Evolutionary conservation across 2,113 vertebrate genomes (phyloP), one percentile per base, ranked within the genome.

Genomic region (Leuciscus idus): DNA sequence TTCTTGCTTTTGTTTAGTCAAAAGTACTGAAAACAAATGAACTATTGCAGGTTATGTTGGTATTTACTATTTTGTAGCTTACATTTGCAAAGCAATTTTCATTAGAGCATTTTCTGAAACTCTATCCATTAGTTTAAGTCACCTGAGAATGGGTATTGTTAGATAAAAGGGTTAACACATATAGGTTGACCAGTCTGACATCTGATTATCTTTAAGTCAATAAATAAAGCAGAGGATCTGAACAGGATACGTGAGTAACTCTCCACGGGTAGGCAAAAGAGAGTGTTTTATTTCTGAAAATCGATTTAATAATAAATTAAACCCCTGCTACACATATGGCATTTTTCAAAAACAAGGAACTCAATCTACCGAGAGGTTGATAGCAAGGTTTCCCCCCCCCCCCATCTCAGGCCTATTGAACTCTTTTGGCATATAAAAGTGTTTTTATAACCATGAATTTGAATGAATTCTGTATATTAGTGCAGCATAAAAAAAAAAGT

Each of bases 181-280:
- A 77, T 57, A 62, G 55, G 33, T 62, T 62, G 57, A 61, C 57
- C n/a, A 61, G 23, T 62, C 52, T 79, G 52, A 79, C 33, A 79
- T 61, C 23, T 62, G 57, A 62, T 80, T 80, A 62, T 80, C 33
- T 17, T 61, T 43, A 55, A 57, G 52, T 78, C 52, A 57, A 77
- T 77, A 33, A 77, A 77, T 77, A 55, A 79, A 79, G 52, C 30
- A 33, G 21, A 23, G 11, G 5, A 36, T 33, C 23, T 13, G 19
- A 79, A 36, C 76, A n/a, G 28, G 52, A 78, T 59, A 57, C 11
- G 7, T 21, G 28, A 43, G 19, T 39, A 13, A 52, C 15, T 57
- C 28, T 77, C 3, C 6, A 19, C 48, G 28, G 36, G 6, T 7
- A 26, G 43, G 5, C 30, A 36, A 23, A 78, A 77, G 46, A n/a